A percentile compares a stretch with the other conserved stretches of the same genome.
These are phyloP conservation scores for Suricata suricatta DNA, from an alignment of 2,113 vertebrate species.

Conservation along the genomic window DNA sequence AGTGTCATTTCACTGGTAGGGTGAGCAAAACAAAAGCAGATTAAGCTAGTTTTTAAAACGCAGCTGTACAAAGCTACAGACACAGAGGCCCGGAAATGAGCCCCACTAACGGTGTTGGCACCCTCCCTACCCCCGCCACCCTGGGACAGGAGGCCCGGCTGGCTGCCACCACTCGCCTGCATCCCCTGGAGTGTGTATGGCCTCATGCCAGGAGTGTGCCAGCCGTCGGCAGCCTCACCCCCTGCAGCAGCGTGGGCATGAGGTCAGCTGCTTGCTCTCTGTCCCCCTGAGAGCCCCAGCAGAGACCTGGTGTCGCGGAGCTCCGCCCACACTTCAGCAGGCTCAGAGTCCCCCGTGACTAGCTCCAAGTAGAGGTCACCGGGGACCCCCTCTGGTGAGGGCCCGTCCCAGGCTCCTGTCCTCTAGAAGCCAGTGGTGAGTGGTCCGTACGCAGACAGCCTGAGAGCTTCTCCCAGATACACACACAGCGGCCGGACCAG, in stretches of 20 bases:
- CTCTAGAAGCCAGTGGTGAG: neutral
- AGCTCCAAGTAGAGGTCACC: neutral
- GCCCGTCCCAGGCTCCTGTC: neutral
- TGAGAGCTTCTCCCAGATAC: neutral
- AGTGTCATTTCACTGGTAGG: neutral
- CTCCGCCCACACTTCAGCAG: neutral
- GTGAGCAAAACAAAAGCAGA: neutral
- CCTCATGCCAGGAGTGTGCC: neutral
- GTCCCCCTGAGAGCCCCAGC: neutral
- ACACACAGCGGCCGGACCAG: neutral
- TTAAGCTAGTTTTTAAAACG: neutral
- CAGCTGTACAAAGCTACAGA: neutral
- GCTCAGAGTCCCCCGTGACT: neutral
- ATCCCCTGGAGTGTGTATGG: rapidly evolving
- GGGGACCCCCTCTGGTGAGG: neutral
- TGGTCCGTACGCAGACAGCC: neutral
- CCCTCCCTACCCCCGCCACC: neutral
- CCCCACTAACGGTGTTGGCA: neutral
- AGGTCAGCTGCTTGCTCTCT: neutral
- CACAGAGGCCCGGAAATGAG: neutral
- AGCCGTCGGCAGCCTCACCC: rapidly evolving
- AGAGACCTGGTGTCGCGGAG: neutral
- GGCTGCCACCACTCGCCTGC: rapidly evolving
- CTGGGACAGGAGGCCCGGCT: neutral
- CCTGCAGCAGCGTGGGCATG: rapidly evolving